phyloP scores from a whole-genome alignment of 2,888 invertebrate species.

The Tenthredo amoena region DNA sequence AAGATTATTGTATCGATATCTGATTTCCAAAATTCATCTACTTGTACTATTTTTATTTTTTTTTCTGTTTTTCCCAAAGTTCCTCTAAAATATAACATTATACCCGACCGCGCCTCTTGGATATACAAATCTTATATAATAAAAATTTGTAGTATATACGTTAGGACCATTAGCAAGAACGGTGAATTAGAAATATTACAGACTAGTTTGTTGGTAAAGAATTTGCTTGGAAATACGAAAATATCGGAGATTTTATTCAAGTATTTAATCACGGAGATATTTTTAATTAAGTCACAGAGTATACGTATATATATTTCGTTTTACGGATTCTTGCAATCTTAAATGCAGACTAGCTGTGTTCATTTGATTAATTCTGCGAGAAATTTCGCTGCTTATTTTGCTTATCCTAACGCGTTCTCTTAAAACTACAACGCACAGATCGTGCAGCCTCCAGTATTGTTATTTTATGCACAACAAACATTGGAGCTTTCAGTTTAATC shows the following conservation, averaged over 20 bases:
- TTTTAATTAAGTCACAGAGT: neutral
- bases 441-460: neutral
- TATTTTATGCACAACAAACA: constrained; percentile 54
- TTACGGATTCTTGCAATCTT: neutral
- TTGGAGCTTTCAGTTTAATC: constrained; percentile 70
- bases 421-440: neutral
- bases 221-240: neutral
- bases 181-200: neutral
- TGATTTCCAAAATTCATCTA: constrained; percentile 5
- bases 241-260: constrained; percentile 7
- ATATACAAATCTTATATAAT: constrained; percentile 5
- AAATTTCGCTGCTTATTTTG: neutral
- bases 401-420: neutral
- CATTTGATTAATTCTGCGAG: neutral
- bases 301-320: neutral
- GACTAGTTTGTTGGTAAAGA: neutral
- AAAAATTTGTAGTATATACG: constrained; percentile 9
- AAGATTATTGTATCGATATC: neutral
- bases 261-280: neutral
- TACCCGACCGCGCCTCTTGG: neutral
- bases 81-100: neutral
- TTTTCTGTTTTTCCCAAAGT: neutral
- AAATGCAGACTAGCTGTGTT: neutral
- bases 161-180: neutral
- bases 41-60: neutral